A percentile compares a stretch with the other conserved stretches of the same genome.
Conservation (phyloP, 1,140 invertebrate species). For the Luehdorfia chinensis region DNA sequence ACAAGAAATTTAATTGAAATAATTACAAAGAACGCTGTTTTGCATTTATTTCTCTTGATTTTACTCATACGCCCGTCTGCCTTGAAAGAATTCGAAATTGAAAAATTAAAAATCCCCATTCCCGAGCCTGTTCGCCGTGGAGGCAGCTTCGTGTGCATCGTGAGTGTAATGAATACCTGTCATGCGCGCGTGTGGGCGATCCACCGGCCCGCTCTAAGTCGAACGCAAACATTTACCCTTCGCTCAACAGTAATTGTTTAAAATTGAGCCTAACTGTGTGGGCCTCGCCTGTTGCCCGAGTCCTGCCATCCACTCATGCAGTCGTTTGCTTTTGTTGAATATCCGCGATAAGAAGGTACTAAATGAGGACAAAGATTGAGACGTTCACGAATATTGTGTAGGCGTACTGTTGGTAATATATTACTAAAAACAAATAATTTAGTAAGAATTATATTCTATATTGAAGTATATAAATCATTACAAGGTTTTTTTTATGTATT, state of each 20-base stretch:
- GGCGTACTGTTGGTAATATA: too few species aligned
- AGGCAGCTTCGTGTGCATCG: slow-evolving; percentile 42
- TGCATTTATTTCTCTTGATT: not conserved
- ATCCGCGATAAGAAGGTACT: slow-evolving; percentile 44
- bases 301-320: slow-evolving; percentile 31
- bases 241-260: slow-evolving; percentile 73
- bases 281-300: slow-evolving; percentile 56
- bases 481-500: too few species aligned
- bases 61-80: slow-evolving; percentile 3
- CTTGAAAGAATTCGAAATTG: slow-evolving; percentile 35
- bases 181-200: slow-evolving; percentile 68
- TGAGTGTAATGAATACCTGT: slow-evolving; percentile 72
- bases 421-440: too few species aligned
- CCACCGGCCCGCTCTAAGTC: slow-evolving; percentile 50
- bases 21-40: slow-evolving; percentile 4
- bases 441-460: too few species aligned
- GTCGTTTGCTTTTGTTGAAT: slow-evolving; percentile 53
- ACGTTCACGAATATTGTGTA: slow-evolving; percentile 11
- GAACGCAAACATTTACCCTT: slow-evolving; percentile 72
- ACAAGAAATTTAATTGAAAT: not conserved
- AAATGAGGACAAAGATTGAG: slow-evolving; percentile 26
- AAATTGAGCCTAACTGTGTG: slow-evolving; percentile 74
- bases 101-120: slow-evolving; percentile 48
- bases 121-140: slow-evolving; percentile 21
- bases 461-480: too few species aligned